A percentile compares a stretch with the other conserved stretches of the same genome.
Conservation (phyloP, 2,888 invertebrate species). For the Embidobia sp. region DNA sequence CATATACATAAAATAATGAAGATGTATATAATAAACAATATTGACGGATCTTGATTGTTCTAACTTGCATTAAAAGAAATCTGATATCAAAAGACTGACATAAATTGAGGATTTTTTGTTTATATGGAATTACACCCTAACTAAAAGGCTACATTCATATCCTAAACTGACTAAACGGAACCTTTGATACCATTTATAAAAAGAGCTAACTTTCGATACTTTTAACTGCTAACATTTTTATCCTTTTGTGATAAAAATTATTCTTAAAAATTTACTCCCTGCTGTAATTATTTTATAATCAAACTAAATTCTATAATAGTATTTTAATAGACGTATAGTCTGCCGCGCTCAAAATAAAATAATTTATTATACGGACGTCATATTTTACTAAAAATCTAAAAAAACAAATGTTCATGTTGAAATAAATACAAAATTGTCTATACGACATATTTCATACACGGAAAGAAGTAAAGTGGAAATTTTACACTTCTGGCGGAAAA, state of each 20-base stretch:
- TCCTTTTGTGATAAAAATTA: conserved; percentile 13
- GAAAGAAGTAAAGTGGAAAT: too few relatives aligned
- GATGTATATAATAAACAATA: too few relatives aligned
- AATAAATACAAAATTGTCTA: too few relatives aligned
- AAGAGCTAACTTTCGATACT: conserved; percentile 38
- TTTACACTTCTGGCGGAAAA: too few relatives aligned
- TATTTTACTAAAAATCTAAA: too few relatives aligned
- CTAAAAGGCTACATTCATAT: conserved; percentile 39
- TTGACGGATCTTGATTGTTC: too few relatives aligned
- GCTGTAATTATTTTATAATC: conserved; percentile 6
- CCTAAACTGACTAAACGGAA: too few relatives aligned
- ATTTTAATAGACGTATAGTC: conserved; percentile 20
- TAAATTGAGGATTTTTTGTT: conserved; percentile 26
- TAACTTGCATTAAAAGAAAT: too few relatives aligned
- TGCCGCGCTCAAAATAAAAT: conserved; percentile 16
- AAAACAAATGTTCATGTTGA: too few relatives aligned
- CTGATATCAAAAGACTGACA: conserved; percentile 36
- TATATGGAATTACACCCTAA: neutral
- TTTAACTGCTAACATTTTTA: conserved; percentile 32
- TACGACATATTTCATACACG: too few relatives aligned
- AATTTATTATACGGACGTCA: neutral
- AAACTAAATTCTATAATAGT: neutral
- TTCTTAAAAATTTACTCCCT: conserved; percentile 18
- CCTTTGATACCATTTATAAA: conserved; percentile 44
- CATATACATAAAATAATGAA: too few relatives aligned